Evolutionary conservation across 1,140 invertebrate species (phyloP).

Genomic region (Solen grandis): DNA sequence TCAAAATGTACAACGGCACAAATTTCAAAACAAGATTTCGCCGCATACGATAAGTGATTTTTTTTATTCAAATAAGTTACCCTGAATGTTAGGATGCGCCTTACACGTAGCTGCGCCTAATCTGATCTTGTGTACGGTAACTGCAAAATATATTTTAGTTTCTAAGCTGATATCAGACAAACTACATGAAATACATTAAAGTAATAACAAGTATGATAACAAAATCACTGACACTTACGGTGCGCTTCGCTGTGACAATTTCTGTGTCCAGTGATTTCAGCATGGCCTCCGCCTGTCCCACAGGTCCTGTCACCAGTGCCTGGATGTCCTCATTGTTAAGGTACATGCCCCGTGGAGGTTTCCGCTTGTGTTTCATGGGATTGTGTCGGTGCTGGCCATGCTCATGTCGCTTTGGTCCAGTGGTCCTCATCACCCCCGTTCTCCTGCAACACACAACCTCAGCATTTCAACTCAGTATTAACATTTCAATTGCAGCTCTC

Average conservation of each 20-base stretch:
- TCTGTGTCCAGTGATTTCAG: constrained; percentile 95
- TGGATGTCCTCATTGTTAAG: constrained; percentile 97
- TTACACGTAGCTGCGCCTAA: too few relatives aligned
- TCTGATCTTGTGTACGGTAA: too few relatives aligned
- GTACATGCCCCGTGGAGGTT: constrained; percentile 97
- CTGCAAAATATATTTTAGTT: too few relatives aligned
- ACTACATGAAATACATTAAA: too few relatives aligned
- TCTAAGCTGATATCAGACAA: too few relatives aligned
- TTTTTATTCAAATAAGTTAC: too few relatives aligned
- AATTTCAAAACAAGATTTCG: too few relatives aligned
- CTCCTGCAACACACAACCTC: constrained; percentile 83
- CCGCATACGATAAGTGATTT: too few relatives aligned
- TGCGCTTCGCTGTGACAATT: constrained; percentile 95
- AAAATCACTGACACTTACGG: constrained; percentile 93
- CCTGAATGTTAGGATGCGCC: too few relatives aligned
- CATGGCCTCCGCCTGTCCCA: constrained; percentile 90
- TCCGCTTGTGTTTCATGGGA: constrained; percentile 88
- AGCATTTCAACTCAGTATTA: not conserved
- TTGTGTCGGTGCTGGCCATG: constrained; percentile 78
- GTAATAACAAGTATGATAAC: too few relatives aligned
- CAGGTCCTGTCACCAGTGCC: constrained; percentile 88
- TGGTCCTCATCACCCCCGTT: constrained; percentile 88
- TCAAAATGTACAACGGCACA: too few relatives aligned
- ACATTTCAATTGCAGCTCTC: too few relatives aligned
- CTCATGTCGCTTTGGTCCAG: constrained; percentile 84